Evolutionary conservation across 2,888 invertebrate species (phyloP), one percentile per base, ranked within the genome.

Genomic region (Athetis lepigone): DNA sequence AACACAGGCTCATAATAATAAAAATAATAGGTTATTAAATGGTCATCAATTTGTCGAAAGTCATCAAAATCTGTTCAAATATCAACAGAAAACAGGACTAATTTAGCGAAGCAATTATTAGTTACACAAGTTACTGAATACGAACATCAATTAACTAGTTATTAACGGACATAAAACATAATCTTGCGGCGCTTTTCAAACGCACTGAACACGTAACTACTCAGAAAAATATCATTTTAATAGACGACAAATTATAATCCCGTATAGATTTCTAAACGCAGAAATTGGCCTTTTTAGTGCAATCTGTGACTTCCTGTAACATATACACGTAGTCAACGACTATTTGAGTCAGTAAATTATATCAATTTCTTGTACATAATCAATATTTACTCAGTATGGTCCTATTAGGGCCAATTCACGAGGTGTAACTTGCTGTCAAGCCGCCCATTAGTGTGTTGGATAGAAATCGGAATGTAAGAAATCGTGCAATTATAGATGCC

Each of bases 401-500:
- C 13, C n/a, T 50, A 59, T 64, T 64, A 54, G 29, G 19, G n/a
- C 36, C 61, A 61, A 75, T 65, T 56, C 60, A 21, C 11, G 56
- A 51, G 39, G 71, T 70, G 60, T 70, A 73, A 46, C 40, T 50
- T 27, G 43, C 71, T 50, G 65, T 70, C 65, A 45, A 46, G 25
- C 33, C 65, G 61, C 57, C 29, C 65, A 60, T 75, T 58, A 55
- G 57, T n/a, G 23, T 40, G 57, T 40, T 51, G 64, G 76, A 65
- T 82, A 85, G 84, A 87, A 86, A 88, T 85, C 81, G 77, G 75
- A 62, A 60, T 71, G 70, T 36, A 63, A 63, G 56, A 78, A 79
- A 65, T 75, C 57, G 79, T 21, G 78, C 87, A 88, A 88, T 90
- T 89, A 90, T 80, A 82, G 85, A 89, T 87, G 80, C 84, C 84